Conservation (phyloP, 2,888 invertebrate genomes). For the Ceriagrion tenellum region DNA sequence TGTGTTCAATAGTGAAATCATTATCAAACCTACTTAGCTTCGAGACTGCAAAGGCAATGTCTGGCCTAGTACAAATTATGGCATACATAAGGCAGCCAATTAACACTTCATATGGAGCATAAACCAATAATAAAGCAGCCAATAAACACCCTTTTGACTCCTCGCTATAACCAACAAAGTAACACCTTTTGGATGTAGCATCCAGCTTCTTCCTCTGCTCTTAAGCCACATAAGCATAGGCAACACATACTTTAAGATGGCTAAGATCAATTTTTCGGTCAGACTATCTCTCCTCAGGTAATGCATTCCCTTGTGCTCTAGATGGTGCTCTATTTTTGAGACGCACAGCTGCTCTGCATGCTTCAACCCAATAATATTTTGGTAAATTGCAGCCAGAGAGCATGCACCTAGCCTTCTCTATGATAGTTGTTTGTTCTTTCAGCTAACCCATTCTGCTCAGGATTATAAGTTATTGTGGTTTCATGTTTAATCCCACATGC, state of each 20-base stretch:
- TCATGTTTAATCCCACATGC: constrained; percentile 74
- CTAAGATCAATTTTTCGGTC: constrained; percentile 74
- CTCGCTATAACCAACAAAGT: constrained; percentile 77
- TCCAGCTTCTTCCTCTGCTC: constrained; percentile 75
- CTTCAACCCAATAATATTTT: constrained; percentile 74
- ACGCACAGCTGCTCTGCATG: constrained; percentile 69
- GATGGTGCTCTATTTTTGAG: constrained; percentile 73
- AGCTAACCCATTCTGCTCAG: constrained; percentile 75
- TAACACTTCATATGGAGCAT: constrained; percentile 22
- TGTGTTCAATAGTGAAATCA: background rate
- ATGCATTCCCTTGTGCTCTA: constrained; percentile 70
- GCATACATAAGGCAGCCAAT: background rate
- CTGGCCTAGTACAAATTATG: background rate
- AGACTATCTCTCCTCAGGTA: constrained; percentile 75
- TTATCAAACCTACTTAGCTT: background rate
- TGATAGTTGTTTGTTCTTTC: constrained; percentile 74
- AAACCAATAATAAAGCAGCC: too few relatives aligned
- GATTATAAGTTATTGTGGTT: constrained; percentile 73
- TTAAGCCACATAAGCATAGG: constrained; percentile 75
- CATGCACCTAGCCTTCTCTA: constrained; percentile 72
- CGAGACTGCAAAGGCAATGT: background rate
- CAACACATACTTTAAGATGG: constrained; percentile 73
- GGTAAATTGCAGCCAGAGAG: constrained; percentile 70
- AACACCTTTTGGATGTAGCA: constrained; percentile 73
- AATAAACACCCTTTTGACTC: constrained; percentile 64